Base-by-base conservation (phyloP, 2,888 invertebrate species). In the Machimus atricapillus region DNA sequence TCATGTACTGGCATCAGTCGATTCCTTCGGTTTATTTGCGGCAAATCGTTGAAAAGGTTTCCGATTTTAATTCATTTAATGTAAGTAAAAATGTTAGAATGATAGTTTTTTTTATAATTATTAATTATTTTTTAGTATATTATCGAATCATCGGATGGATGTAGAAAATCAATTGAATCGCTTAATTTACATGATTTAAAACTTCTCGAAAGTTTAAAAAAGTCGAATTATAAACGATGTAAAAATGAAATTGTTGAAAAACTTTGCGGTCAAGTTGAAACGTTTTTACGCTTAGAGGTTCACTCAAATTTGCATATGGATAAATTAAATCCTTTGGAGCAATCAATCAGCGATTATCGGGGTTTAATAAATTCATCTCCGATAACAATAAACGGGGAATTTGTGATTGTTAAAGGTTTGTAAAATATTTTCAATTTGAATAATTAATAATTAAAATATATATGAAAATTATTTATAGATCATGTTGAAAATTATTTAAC, bases 401-500 rank as follows among this genome's bases (percentile, higher is more conserved):
- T 94, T 90, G 93, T 96, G 90, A 94, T 94, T 89, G 93, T 96
- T 27, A 94, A 95, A 92, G 94, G 96, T 93, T 46, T 1, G 16
- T n/a, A n/a, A n/a, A 46, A 16, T 34, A 7, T 34, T 34, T 34
- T 34, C 4, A 34, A 34, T 34, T 34, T 2, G n/a, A 34, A 34
- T 34, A 34, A 34, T 6, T 34, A 34, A 34, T 7, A n/a, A 34
- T 34, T 34, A 7, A 34, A 34, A 34, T 3, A 34, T 34, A 34
- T 7, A 4, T 0, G 4, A 4, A n/a, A 34, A 34, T 34, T 34
- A 34, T 34, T 34, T 34, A 46, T 87, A 93, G 93, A 92, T 89
- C 91, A 91, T 85, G 95, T 98, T 9, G 98, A 98, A 91, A 96
- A 97, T 91, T 98, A 99, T 93, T 94, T 99, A 89, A 98, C 98